phyloP scores from a whole-genome alignment of 2,888 invertebrate genomes.

The Galerucella nymphaeae region DNA sequence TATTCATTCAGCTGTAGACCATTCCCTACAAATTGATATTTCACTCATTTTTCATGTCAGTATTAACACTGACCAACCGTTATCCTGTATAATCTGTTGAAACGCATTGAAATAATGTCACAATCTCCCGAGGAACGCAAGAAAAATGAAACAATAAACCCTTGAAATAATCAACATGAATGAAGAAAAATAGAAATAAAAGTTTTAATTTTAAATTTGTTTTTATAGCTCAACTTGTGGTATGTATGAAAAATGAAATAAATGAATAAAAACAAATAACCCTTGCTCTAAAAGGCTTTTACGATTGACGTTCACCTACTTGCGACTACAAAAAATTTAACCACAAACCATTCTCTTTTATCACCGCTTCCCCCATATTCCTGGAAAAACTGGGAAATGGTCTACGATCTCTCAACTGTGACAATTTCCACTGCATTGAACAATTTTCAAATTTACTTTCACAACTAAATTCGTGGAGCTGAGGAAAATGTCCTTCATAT shows the following conservation, averaged over 20 bases:
- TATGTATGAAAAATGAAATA: neutral
- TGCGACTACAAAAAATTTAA: neutral
- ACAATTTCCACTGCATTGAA: constrained; percentile 26
- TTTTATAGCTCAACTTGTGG: neutral
- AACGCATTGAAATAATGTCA: neutral
- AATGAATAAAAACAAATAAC: neutral
- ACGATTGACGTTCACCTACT: neutral
- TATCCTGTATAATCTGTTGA: neutral
- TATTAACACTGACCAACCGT: constrained; percentile 17
- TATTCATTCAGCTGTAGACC: constrained; percentile 32
- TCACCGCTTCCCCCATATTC: neutral
- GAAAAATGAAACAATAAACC: no score
- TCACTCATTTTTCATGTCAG: constrained; percentile 28
- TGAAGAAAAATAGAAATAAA: neutral
- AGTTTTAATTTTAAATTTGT: neutral
- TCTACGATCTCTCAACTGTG: constrained; percentile 17
- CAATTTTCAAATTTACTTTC: constrained; percentile 26
- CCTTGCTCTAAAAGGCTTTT: neutral
- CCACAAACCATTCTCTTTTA: neutral
- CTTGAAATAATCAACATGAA: no score
- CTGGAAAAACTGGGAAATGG: constrained; percentile 8
- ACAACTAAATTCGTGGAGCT: constrained; percentile 6
- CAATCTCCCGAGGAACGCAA: no score
- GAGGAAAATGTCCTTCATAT: constrained; percentile 11
- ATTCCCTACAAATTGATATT: constrained; percentile 37